Percentiles rank a stretch among this genome's conserved stretches.
phyloP scores from a whole-genome alignment of 2,888 invertebrate species.

The Saturnia japonica region DNA sequence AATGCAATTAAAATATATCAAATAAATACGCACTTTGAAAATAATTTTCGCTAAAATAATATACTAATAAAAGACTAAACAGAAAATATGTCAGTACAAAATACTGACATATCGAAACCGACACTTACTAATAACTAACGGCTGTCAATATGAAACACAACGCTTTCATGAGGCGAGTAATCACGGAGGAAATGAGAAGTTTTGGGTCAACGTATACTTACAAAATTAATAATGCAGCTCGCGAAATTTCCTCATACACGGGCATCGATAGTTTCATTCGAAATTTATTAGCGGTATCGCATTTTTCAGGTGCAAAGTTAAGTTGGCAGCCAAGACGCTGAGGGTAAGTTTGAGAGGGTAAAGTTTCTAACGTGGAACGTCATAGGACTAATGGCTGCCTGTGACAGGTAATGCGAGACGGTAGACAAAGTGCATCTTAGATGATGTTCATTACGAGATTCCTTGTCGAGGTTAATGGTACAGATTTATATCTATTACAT shows the following conservation, averaged over 20 bases:
- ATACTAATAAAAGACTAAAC: neutral
- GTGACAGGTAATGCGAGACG: constrained; percentile 77
- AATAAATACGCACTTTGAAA: neutral
- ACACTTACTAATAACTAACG: constrained; percentile 65
- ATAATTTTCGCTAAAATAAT: neutral
- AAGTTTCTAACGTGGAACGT: constrained; percentile 63
- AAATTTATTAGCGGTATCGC: constrained; percentile 29
- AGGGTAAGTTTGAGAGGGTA: constrained; percentile 68
- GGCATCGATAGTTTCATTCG: constrained; percentile 44
- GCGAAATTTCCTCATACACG: constrained; percentile 35
- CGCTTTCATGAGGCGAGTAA: constrained; percentile 58
- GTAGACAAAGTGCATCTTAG: constrained; percentile 75
- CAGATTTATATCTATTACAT: constrained; percentile 20
- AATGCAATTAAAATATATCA: neutral
- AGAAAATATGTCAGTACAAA: constrained; percentile 39
- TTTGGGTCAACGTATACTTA: constrained; percentile 60
- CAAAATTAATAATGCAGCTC: constrained; percentile 30
- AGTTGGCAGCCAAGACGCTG: constrained; percentile 59
- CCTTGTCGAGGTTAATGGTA: constrained; percentile 38
- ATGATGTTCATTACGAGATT: constrained; percentile 36
- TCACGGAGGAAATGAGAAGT: constrained; percentile 75
- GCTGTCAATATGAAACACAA: constrained; percentile 58
- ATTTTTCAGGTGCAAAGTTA: constrained; percentile 45
- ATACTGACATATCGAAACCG: constrained; percentile 48
- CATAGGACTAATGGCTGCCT: constrained; percentile 72